These are phyloP conservation scores for Nipponia nippon DNA, from an alignment of 2,113 vertebrate genomes.

Conservation along the genomic window DNA sequence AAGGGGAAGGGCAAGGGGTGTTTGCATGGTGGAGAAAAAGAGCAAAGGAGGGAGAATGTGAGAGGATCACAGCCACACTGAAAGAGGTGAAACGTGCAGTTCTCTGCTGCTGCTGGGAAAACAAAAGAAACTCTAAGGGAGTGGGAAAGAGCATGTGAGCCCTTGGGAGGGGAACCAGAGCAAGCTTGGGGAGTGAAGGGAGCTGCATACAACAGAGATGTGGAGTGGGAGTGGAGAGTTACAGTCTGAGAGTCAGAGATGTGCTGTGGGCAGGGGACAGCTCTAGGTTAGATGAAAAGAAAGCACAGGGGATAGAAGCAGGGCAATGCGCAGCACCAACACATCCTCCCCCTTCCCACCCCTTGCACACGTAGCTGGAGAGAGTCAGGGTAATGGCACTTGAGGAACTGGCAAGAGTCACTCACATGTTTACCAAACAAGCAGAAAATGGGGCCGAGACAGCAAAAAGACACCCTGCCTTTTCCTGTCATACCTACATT, in stretches of 20 bases:
- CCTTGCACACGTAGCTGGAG: accelerated
- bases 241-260: neutral
- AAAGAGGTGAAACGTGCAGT: neutral
- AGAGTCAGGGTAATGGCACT: neutral
- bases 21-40: neutral
- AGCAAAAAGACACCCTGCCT: neutral
- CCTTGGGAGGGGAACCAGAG: neutral
- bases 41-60: neutral
- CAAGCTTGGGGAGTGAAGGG: accelerated
- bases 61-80: neutral
- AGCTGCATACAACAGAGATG: neutral
- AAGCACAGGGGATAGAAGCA: neutral
- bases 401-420: neutral
- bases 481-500: neutral
- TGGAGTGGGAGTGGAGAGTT: neutral
- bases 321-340: neutral
- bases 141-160: neutral
- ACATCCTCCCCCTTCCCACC: neutral
- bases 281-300: neutral
- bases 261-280: neutral
- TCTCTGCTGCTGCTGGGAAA: neutral
- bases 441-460: neutral
- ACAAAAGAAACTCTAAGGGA: neutral
- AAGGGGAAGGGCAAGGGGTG: neutral
- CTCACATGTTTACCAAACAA: neutral